Evolutionary conservation across 2,113 vertebrate genomes (phyloP), one percentile per base, ranked within the genome.

Genomic region (Anthoscopus minutus): DNA sequence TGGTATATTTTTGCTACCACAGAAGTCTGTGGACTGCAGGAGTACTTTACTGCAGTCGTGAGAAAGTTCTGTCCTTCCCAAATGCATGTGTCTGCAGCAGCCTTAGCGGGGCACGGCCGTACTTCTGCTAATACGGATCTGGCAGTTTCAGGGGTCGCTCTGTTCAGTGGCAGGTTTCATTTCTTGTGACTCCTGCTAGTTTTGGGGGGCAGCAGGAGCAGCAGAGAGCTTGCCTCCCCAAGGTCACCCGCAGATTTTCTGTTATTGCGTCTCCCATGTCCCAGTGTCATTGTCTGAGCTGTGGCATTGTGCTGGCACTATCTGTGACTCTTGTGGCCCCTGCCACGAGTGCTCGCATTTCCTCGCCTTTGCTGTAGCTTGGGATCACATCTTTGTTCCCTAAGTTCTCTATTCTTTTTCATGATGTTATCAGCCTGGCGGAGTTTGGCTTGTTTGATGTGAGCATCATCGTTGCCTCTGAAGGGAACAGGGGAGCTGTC

Each of bases 101-200:
- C 2, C 1, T 50, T 64, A 57, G 28, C 0, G 0, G 37, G 65
- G 48, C 33, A 4, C 0, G 3, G 27, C 57, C 0, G 5, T n/a
- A 80, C 47, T 84, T 19, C 72, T 57, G n/a, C 47, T n/a, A 67
- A 31, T 53, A 17, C 0, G 0, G 42, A 25, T 66, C 20, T 31
- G 28, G 51, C 20, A 28, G 31, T 44, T 82, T 33, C 35, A 28
- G 71, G 30, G 21, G 8, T 61, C 0, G 0, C 67, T 44, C 40
- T 81, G 44, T 57, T 76, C 69, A 22, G 50, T 57, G 62, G 18
- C 23, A 11, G 33, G 30, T 60, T 71, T 67, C 40, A 6, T 45
- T 70, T 73, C 0, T 71, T 81, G 44, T 56, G 73, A 50, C 25
- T 64, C 12, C 72, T 45, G 9, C 10, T 28, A 13, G 27, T 61